These are phyloP conservation scores for Mylabris sibirica DNA, from an alignment of 2,888 invertebrate genomes.

Conservation along the genomic window DNA sequence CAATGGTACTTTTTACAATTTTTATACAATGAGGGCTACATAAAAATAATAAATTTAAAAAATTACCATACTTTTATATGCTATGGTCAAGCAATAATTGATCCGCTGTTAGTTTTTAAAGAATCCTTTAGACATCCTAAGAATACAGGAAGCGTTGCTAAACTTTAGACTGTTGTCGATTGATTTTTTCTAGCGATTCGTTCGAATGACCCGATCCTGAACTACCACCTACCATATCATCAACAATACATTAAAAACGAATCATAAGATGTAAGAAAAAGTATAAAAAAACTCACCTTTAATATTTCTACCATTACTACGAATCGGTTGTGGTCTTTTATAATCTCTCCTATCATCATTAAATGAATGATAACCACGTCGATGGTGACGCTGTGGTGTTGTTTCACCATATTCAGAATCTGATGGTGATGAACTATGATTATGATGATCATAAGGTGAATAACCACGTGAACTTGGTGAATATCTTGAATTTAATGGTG, in stretches of 20 bases:
- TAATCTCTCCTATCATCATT: slow-evolving; percentile 55
- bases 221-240: slow-evolving; percentile 53
- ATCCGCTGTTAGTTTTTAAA: neutral
- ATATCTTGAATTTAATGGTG: slow-evolving; percentile 61
- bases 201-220: slow-evolving; percentile 70
- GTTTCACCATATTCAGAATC: slow-evolving; percentile 76
- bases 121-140: slow-evolving; percentile 14
- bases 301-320: slow-evolving; percentile 50
- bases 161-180: slow-evolving; percentile 55
- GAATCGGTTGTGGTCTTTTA: slow-evolving; percentile 50
- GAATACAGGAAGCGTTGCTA: slow-evolving; percentile 44
- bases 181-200: slow-evolving; percentile 63
- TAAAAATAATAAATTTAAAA: slow-evolving; percentile 34
- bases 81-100: slow-evolving; percentile 12
- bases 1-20: slow-evolving; percentile 49
- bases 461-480: slow-evolving; percentile 62
- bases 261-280: neutral
- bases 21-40: slow-evolving; percentile 46
- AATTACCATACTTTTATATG: slow-evolving; percentile 23
- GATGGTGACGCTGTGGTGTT: slow-evolving; percentile 55
- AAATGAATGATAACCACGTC: slow-evolving; percentile 60
- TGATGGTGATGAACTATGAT: slow-evolving; percentile 63
- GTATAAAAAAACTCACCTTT: slow-evolving; percentile 19
- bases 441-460: slow-evolving; percentile 65
- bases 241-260: slow-evolving; percentile 8